Base-by-base conservation (phyloP, 2,797 vertebrate species). In the Xenentodon cancila region DNA sequence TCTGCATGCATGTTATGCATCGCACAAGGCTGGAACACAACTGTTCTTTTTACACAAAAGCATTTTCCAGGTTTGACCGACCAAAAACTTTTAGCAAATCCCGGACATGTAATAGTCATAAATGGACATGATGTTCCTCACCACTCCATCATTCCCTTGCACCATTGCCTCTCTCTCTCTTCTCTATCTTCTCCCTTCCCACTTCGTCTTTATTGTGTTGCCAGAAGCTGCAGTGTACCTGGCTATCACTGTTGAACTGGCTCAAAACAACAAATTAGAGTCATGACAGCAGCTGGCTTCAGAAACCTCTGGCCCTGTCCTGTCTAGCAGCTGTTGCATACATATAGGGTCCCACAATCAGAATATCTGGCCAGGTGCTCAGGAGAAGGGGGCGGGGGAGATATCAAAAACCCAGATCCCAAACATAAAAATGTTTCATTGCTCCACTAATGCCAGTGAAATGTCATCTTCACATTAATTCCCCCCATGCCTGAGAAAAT, bases 391-490 rank as follows among this genome's bases (percentile, higher is more conserved):
- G 44, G 22, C 12, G 17, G 58, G 69, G 53, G 58, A 60, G 68
- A 71, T 84, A 86, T 82, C 75, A 87, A 80, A 91, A 91, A 84
- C 71, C 73, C 87, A 86, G 85, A 89, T 70, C 71, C 77, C 52
- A 63, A 77, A 82, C 85, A 84, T 85, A 86, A 88, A 86, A 88
- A 88, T 68, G 68, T 64, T 67, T 66, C 54, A 66, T 56, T 27
- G 65, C 66, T 82, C 66, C 49, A 73, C 76, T 82, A 84, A 84
- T 74, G 80, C 88, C 87, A 90, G 84, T 53, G 58, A 91, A 89
- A 91, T 90, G 89, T 90, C 90, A 92, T 88, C 80, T 73, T 84
- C 53, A 64, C 84, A 88, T 87, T 87, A 87, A 91, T 90, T 81
- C 69, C 89, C 67, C 71, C 53, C 64, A 56, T 47, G 65, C 68